Base-by-base conservation (phyloP, 2,113 vertebrate genomes). In the Phoxinus phoxinus region DNA sequence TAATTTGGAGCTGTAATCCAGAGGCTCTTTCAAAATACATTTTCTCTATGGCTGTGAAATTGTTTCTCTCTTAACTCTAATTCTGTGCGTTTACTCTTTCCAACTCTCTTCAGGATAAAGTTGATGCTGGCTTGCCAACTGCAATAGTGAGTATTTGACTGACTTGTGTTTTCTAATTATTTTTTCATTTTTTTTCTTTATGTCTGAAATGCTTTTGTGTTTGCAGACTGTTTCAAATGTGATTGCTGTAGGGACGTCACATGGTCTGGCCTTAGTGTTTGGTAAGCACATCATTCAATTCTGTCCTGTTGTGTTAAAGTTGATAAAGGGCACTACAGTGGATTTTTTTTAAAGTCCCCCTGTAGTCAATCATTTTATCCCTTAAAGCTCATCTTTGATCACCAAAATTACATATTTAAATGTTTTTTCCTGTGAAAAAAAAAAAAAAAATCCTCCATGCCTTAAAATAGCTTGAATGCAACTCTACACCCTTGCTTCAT, bases 231-330 rank as follows among this genome's bases (percentile, higher is more conserved):
- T 99, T 83, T 96, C 97, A 2, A 97, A 95, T 84, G 95, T 99
- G 65, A 98, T 99, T 84, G 97, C 96, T 46, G 97, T 99, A 88
- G 98, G 98, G n/a, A 99, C 98, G 0, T 99, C 98, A 83, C 98
- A 99, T 90, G 98, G 98, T 69, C 90, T 99, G 89, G 97, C 97
- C 25, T 92, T 99, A 84, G 96, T 99, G 90, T 99, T 99, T 90
- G 98, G 98, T 99, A 95, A 97, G 96, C 37, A 19, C 41, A 13
- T 35, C 25, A 53, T 46, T 32, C 6, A 79, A 1, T 56, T 3
- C 11, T 77, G 74, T 76, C 3, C 9, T 35, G 25, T 76, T 76
- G 27, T 17, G 25, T 19, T 56, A 76, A 77, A 76, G 8, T 53
- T 58, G 19, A 12, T 21, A 35, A 77, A 56, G 15, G 75, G 9